Base-by-base conservation (phyloP, 2,797 vertebrate genomes). In the Chromis chromis region DNA sequence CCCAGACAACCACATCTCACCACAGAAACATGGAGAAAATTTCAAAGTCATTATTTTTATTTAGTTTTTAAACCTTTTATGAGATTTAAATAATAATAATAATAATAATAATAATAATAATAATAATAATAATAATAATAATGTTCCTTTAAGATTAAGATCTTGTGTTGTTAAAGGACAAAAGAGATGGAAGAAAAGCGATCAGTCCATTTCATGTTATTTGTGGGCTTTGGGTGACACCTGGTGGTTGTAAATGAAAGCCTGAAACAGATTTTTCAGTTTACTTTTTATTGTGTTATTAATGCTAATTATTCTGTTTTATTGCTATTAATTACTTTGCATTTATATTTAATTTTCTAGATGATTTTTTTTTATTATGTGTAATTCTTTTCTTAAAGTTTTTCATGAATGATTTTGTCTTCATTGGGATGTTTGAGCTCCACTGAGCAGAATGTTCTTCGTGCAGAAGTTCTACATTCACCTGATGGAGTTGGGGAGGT, bases 201-300 rank as follows among this genome's bases (percentile, higher is more conserved):
- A 58, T 0, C 10, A 0, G 10, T 5, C 6, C 3, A 22, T 78
- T 55, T 72, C 66, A 44, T 60, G 0, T 74, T 59, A 92, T 93
- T 89, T 79, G 74, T 92, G 79, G 83, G 68, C 80, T 56, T 84
- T 19, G 87, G 19, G 8, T 49, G 40, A 84, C 93, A 91, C 40
- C 92, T 90, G 82, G 87, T 78, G 91, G 81, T 21, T 27, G 6
- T 16, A 56, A 57, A 46, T 28, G 3, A 24, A 42, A 21, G 3
- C 4, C 22, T 58, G 6, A 4, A 24, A 52, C n/a, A 46, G 7
- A 8, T 11, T 3, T 22, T 31, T 36, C 3, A 25, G 3, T 21
- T 16, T 22, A 5, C 5, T 22, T 36, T 2, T 6, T 33, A 36
- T 1, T 65, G 24, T 8, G 1, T 2, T 0, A 25, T 60, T 49